Base-by-base conservation (phyloP, 1,140 invertebrate genomes). In the Nautilus pompilius region DNA sequence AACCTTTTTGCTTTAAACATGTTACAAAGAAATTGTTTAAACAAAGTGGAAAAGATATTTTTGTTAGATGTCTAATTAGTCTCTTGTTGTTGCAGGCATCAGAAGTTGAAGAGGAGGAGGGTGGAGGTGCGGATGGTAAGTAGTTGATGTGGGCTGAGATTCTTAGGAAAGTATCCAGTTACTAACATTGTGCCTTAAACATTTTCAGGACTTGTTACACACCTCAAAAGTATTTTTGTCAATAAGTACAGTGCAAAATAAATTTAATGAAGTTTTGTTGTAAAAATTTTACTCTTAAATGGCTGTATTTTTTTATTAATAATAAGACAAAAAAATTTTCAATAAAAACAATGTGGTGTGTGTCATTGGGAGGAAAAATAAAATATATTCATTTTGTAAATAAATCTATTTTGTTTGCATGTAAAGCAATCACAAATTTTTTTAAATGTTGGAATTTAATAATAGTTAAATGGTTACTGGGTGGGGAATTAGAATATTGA, bases 31-130 rank as follows among this genome's bases (percentile, higher is more conserved):
- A 55, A 20, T 15, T 22, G 15, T 46, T 56, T 20, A 6, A 59
- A 59, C 10, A 30, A 3, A 58, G 10, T 58, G n/a, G n/a, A 36
- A 36, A 32, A 41, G 17, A 13, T 3, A 34, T n/a, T 5, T 17
- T 46, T 8, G 20, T 2, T 3, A 32, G 15, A 46, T 26, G 29
- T 36, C 3, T 8, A 56, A 3, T 45, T n/a, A n/a, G n/a, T n/a
- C n/a, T n/a, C n/a, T n/a, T n/a, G 46, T 36, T 60, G 60, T 74
- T 70, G 1, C 67, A 80, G 78, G 78, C 78, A 45, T 80, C 78
- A 51, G 78, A 80, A 68, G 76, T 80, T 45, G 78, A 80, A 36
- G 78, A 80, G 49, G 78, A 80, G 33, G 74, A 72, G n/a, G 75
- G 71, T 29, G 75, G 32, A 15, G 60, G 22, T 15, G 60, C 48